Base-by-base conservation (phyloP, 2,888 invertebrate species). In the Calephelis perditalis region DNA sequence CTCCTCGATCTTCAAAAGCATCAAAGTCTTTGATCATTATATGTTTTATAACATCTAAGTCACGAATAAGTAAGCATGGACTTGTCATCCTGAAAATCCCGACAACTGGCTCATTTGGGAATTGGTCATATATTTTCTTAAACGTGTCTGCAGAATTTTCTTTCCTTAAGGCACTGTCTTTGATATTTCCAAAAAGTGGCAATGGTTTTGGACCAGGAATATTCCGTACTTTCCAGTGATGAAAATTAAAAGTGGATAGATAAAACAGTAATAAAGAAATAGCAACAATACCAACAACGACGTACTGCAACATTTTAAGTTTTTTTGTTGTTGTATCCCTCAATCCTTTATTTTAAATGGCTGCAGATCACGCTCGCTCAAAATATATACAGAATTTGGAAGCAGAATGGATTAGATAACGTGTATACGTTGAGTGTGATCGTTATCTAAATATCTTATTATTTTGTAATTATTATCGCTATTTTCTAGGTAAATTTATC, bases 181-280 rank as follows among this genome's bases (percentile, higher is more conserved):
- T 15, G 15, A 15, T 15, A 15, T 15, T 15, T 15, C 15, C 15
- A 15, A 15, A 15, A 15, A 15, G 15, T 15, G 15, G 15, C 15
- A 15, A 15, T 15, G 15, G 15, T 15, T 75, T 68, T 67, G 69
- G 15, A 15, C 15, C 15, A 15, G 15, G 15, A 15, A 15, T 15
- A 15, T 15, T 15, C 15, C 15, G 15, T 7, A 67, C 66, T 55
- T 73, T 77, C 84, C 82, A 83, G 63, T 78, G 81, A 58, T 77
- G 75, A 56, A 78, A 79, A 3, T 70, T 75, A 56, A 73, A 70
- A 35, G 78, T 79, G 43, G 77, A 71, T 55, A 77, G 15, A 15
- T 15, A 15, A 15, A 1, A 15, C 15, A 15, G 15, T 15, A 15
- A 15, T 15, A 15, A 15, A 81, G 65, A 68, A 72, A 60, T 77